A percentile compares a stretch with the other conserved stretches of the same genome.
phyloP scores from a whole-genome alignment of 2,888 invertebrate species.

The Drosophila leonis region DNA sequence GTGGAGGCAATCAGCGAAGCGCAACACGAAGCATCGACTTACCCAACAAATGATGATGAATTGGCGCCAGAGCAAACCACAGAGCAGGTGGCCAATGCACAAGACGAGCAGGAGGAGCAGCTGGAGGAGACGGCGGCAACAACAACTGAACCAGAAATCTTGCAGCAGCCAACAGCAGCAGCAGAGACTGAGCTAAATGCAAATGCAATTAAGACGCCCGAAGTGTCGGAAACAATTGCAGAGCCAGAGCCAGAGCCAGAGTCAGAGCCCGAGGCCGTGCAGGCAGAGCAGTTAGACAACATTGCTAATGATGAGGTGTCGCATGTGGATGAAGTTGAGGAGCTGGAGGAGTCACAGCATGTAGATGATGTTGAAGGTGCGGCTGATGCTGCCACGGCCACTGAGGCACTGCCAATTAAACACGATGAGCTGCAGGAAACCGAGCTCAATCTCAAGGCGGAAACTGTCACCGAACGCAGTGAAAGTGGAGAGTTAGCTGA shows the following conservation, averaged over 20 bases:
- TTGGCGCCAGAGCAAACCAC: slow-evolving; percentile 70
- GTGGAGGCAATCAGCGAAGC: slow-evolving; percentile 69
- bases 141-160: slow-evolving; percentile 48
- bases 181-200: slow-evolving; percentile 57
- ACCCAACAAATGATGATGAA: slow-evolving; percentile 81
- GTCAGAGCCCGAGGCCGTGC: neutral
- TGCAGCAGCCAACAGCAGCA: slow-evolving; percentile 3
- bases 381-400: slow-evolving; percentile 31
- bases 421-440: slow-evolving; percentile 43
- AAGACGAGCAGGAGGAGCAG: slow-evolving; percentile 9
- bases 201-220: slow-evolving; percentile 80
- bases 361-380: slow-evolving; percentile 45
- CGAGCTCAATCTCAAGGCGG: slow-evolving; percentile 36
- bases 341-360: slow-evolving; percentile 31
- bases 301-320: slow-evolving; percentile 60
- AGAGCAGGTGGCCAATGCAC: slow-evolving; percentile 29
- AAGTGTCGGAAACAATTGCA: slow-evolving; percentile 73
- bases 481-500: slow-evolving; percentile 53
- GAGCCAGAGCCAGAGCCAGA: neutral
- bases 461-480: slow-evolving; percentile 53
- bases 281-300: slow-evolving; percentile 37
- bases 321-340: slow-evolving; percentile 49
- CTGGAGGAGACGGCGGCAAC: slow-evolving; percentile 16
- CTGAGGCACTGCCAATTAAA: slow-evolving; percentile 46
- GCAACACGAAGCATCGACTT: slow-evolving; percentile 72